These are phyloP conservation scores for Motacilla alba DNA, from an alignment of 2,113 vertebrate genomes.

Conservation along the genomic window DNA sequence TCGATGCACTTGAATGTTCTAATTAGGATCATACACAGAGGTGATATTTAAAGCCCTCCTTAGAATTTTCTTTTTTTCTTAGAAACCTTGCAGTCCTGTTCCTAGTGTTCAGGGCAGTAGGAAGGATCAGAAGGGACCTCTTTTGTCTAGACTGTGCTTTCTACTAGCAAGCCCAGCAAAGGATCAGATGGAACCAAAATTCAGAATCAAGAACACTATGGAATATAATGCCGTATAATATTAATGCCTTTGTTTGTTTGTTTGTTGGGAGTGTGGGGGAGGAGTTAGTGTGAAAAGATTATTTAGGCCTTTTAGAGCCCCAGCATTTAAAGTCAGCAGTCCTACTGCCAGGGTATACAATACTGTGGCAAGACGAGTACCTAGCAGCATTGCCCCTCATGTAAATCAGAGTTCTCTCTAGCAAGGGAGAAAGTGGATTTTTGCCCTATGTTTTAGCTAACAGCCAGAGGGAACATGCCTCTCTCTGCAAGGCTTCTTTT, in stretches of 20 bases:
- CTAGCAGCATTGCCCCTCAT: background rate
- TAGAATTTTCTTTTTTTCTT: background rate
- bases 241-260: background rate
- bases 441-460: background rate
- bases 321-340: background rate
- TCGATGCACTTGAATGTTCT: background rate
- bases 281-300: background rate
- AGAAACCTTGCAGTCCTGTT: background rate
- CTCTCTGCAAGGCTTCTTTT: background rate
- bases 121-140: background rate
- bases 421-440: background rate
- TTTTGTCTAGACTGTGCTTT: background rate
- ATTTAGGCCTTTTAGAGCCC: background rate
- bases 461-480: background rate
- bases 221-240: background rate
- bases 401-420: background rate
- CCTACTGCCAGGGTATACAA: background rate
- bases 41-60: background rate
- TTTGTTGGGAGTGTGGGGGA: background rate
- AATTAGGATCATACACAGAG: background rate
- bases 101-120: background rate
- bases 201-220: background rate
- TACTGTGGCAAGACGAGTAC: background rate
- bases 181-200: background rate
- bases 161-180: background rate